These are phyloP conservation scores for Heliconius hewitsoni DNA, from an alignment of 1,140 invertebrate genomes.

Conservation along the genomic window DNA sequence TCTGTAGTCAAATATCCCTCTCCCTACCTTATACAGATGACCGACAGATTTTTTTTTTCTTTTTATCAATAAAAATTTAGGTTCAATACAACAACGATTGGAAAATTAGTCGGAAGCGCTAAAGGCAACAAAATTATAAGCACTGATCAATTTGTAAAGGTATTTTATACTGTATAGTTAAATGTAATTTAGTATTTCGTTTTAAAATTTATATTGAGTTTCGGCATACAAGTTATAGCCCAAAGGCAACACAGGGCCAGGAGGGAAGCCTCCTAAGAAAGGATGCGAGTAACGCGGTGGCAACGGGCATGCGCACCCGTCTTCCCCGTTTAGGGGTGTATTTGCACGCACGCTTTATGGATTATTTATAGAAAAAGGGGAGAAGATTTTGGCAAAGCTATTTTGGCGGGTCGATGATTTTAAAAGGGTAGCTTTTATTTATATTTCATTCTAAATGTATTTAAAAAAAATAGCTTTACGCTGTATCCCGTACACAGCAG, in stretches of 20 bases:
- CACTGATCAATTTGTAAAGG: not conserved
- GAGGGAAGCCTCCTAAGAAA: slow-evolving; percentile 15
- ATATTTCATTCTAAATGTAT: not conserved
- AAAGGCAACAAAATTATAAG: not conserved
- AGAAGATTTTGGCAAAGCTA: slow-evolving; percentile 15
- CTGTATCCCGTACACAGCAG: no score
- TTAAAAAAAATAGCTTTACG: no score
- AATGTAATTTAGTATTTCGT: not conserved
- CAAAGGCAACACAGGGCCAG: not conserved
- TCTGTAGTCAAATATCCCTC: no score
- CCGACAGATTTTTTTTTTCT: no score
- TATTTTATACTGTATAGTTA: not conserved
- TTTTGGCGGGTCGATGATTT: not conserved
- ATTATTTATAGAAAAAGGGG: slow-evolving; percentile 36
- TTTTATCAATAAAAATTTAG: no score
- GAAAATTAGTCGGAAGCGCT: not conserved
- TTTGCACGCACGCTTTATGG: slow-evolving; percentile 54
- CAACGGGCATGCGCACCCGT: slow-evolving; percentile 44
- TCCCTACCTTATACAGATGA: no score
- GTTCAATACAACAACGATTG: no score
- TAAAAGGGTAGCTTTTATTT: not conserved
- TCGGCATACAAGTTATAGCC: not conserved
- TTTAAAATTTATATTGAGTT: not conserved
- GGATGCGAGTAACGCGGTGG: slow-evolving; percentile 64
- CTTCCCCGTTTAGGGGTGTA: slow-evolving; percentile 45